Evolutionary conservation across 2,888 invertebrate species (phyloP), one percentile per base, ranked within the genome.

Genomic region (Zele albiditarsus): DNA sequence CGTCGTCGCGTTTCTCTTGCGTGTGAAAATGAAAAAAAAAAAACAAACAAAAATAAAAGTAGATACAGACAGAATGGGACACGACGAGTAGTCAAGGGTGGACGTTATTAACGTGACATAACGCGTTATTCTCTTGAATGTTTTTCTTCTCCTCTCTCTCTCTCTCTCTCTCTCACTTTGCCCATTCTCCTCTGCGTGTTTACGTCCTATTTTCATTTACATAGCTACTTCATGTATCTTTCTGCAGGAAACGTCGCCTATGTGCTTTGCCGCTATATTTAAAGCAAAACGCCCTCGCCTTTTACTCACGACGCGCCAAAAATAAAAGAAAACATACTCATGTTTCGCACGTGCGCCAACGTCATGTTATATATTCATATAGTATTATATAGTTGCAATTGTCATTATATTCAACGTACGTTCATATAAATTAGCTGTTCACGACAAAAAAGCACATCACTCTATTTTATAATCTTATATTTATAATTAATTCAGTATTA

Each of bases 71-170:
- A 31, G 57, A 49, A 46, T 31, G 42, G 53, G 67, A 49, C 49
- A 42, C 57, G 31, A 60, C 23, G 31, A 65, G 20, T 57, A 71
- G 38, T 57, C 49, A 49, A 63, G 77, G 76, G 80, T 78, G 81
- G 80, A 84, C 82, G 84, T 85, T 86, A 86, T 86, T 86, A 86
- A 86, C 85, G 84, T 85, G 86, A 86, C 86, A 86, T 85, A 86
- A 86, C 76, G 82, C 82, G 80, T 81, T 80, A 82, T 81, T 78
- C 80, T 79, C 74, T 75, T 66, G 46, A 38, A 20, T 62, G 31
- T 53, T 72, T 53, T 72, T 53, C 65, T 31, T 25, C 42, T 60
- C 69, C 16, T 60, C 60, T 60, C 16, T 70, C 42, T 38, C 60
- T 14, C 25, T 75, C 77, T 78, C 79, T 76, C 71, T 25, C 33